phyloP scores from a whole-genome alignment of 2,113 vertebrate species.

The Oceanites oceanicus region DNA sequence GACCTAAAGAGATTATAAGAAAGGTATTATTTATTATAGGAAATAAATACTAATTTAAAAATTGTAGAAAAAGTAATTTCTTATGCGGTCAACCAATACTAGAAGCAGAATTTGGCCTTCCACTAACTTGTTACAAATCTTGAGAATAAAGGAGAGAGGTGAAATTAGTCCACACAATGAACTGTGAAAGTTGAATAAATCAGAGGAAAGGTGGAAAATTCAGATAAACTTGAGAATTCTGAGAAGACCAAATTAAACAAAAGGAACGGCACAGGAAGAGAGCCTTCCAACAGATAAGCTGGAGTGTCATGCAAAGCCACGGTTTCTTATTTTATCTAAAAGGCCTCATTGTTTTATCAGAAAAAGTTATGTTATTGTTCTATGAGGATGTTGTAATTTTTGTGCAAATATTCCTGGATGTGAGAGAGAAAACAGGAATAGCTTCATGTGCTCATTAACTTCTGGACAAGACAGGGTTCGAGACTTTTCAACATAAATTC shows the following conservation, averaged over 20 bases:
- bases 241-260: not conserved
- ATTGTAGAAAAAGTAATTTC: not conserved
- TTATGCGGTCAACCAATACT: not conserved
- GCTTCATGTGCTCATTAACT: not conserved
- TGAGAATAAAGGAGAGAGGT: not conserved
- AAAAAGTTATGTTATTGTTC: not conserved
- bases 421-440: not conserved
- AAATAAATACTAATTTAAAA: not conserved
- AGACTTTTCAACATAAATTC: not conserved
- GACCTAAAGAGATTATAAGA: not conserved
- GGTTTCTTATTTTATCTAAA: not conserved
- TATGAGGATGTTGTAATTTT: not conserved
- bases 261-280: not conserved
- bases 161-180: not conserved
- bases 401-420: not conserved
- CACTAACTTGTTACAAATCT: not conserved
- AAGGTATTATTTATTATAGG: not conserved
- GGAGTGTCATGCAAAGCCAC: accelerated
- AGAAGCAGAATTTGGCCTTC: not conserved
- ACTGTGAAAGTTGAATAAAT: not conserved
- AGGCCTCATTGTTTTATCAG: not conserved
- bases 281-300: not conserved
- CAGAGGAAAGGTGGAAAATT: not conserved
- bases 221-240: not conserved
- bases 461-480: not conserved